phyloP scores from a whole-genome alignment of 2,888 invertebrate genomes.

The Thysanoteuthis rhombus region DNA sequence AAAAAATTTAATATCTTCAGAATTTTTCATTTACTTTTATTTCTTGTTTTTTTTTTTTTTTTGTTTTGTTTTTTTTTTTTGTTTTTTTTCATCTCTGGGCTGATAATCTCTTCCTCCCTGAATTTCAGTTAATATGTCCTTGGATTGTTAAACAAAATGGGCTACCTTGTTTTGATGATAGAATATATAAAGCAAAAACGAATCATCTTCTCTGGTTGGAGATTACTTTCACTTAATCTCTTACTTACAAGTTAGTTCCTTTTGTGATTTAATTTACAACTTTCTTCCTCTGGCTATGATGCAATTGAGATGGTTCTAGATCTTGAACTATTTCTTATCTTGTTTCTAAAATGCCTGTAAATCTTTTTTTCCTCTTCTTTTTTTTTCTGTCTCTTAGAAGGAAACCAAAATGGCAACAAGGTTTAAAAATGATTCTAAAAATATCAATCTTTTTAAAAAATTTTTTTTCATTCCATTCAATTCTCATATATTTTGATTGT shows the following conservation, averaged over 20 bases:
- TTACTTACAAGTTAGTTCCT: not conserved
- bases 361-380: not conserved
- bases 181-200: no score
- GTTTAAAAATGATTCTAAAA: not conserved
- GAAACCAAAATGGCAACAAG: not conserved
- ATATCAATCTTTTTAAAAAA: not conserved
- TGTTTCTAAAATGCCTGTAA: not conserved
- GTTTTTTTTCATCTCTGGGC: no score
- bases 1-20: no score
- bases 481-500: conserved; percentile 12
- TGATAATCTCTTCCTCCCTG: no score
- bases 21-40: no score
- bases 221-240: not conserved
- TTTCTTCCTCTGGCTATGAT: not conserved
- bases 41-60: no score
- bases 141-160: no score
- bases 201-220: not conserved
- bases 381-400: not conserved
- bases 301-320: not conserved
- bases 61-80: no score
- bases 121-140: no score
- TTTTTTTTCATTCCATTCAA: not conserved
- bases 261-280: not conserved
- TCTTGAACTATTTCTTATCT: not conserved
- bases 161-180: no score